Evolutionary conservation across 2,888 invertebrate species (phyloP), one percentile per base, ranked within the genome.

Genomic region (Seira ritae): DNA sequence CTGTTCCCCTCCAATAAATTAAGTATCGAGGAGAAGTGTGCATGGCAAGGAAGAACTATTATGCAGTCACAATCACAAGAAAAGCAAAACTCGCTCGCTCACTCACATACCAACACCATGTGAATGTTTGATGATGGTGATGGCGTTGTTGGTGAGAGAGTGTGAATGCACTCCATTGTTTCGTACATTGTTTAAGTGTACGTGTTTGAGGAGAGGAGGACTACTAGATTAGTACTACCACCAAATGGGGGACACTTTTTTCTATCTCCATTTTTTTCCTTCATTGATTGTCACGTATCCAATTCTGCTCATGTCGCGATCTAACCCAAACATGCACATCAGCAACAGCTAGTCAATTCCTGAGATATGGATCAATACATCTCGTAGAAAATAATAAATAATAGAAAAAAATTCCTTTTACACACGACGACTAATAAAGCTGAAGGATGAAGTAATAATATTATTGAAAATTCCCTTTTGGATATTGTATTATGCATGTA

Each of bases 191-290:
- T 72, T 74, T 10, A 46, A 66, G 60, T 12, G 60, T 23, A 22
- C 17, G 60, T 37, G 24, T 55, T 50, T 55, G 22, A 71, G 22
- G 17, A 60, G 31, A 60, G 23, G 72, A 72, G 65, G 73, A 72
- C 72, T 72, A 62, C 62, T 62, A 62, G 20, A n/a, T 20, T 62
- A 62, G 1, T 62, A 19, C 22, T 62, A 62, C 62, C 62, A 62
- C 62, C 62, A 62, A 62, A 62, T 62, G 62, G 62, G 62, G 62
- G 62, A 62, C 62, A 62, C 62, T 62, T 62, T 62, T 62, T 62
- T 62, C 62, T n/a, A 50, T 62, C 62, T 62, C 62, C 62, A 62
- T 62, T 62, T 62, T 62, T 62, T 62, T 62, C 19, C 20, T 62
- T 62, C 62, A 62, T 62, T 62, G 62, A 62, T 62, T 62, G 62